A percentile compares a stretch with the other conserved stretches of the same genome.
Evolutionary conservation across 1,140 invertebrate species (phyloP).

Genomic region (Bombyx mandarina): DNA sequence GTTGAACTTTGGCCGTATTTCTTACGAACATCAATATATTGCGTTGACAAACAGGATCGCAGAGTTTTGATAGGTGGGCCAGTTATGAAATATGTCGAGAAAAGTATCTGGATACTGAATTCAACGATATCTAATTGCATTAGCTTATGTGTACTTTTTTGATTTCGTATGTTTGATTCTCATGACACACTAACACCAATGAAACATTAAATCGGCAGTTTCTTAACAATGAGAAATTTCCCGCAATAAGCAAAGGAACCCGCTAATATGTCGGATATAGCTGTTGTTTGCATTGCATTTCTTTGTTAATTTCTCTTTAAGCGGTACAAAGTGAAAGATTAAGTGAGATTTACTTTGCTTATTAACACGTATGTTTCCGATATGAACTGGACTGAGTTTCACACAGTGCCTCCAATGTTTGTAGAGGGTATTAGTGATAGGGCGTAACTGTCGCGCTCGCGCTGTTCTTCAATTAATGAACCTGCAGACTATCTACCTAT

Average conservation of each 20-base stretch:
- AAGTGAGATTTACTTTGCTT: slow-evolving; percentile 38
- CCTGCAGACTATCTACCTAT: slow-evolving; percentile 1
- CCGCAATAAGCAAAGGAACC: slow-evolving; percentile 24
- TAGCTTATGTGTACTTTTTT: too few relatives aligned
- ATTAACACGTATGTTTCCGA: slow-evolving; percentile 45
- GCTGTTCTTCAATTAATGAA: slow-evolving; percentile 11
- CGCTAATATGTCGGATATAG: slow-evolving; percentile 31
- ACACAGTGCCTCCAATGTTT: slow-evolving; percentile 41
- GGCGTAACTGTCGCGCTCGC: slow-evolving; percentile 32
- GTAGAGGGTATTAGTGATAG: slow-evolving; percentile 32
- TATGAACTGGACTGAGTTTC: slow-evolving; percentile 47
- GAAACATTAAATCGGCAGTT: slow-evolving; percentile 11
- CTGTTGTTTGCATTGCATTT: slow-evolving; percentile 38
- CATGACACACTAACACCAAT: slow-evolving; percentile 28
- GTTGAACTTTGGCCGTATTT: too few relatives aligned
- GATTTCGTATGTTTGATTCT: slow-evolving; percentile 8
- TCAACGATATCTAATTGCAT: too few relatives aligned
- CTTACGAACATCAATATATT: too few relatives aligned
- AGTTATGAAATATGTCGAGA: too few relatives aligned
- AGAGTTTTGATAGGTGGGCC: too few relatives aligned
- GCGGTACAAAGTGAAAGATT: slow-evolving; percentile 58
- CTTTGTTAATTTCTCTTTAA: slow-evolving; percentile 55
- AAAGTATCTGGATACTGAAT: too few relatives aligned
- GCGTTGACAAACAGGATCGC: too few relatives aligned
- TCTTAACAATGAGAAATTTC: slow-evolving; percentile 16